Conservation (phyloP, 92 coral and sea anemone species). For the Pocillopora meandrina region DNA sequence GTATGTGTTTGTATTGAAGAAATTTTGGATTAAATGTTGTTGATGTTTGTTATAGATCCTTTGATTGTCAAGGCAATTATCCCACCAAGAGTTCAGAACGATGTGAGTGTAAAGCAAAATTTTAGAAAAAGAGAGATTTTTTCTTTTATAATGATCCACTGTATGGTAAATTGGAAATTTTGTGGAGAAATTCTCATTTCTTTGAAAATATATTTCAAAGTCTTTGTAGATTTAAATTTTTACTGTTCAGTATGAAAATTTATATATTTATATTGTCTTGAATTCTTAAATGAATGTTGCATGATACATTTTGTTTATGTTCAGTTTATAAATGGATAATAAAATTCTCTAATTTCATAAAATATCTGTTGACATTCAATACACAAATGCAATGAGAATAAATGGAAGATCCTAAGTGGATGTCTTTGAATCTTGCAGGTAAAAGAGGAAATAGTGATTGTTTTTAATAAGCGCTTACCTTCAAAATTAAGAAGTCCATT, state of each 20-base stretch:
- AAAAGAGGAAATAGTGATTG: constrained; percentile 47
- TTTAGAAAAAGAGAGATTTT: too few species aligned
- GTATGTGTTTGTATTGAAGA: too few species aligned
- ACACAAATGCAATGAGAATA: too few species aligned
- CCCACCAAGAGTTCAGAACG: constrained; percentile 58
- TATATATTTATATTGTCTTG: too few species aligned
- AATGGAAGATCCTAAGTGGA: not conserved
- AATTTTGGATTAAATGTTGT: not conserved
- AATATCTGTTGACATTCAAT: not conserved
- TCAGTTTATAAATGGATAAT: too few species aligned
- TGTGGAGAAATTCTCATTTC: too few species aligned
- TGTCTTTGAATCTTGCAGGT: constrained; percentile 20
- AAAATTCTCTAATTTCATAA: not conserved
- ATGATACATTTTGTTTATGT: too few species aligned
- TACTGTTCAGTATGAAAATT: not conserved
- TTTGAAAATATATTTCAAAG: too few species aligned
- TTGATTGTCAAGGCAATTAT: constrained; percentile 47
- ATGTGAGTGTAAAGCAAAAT: constrained; percentile 48
- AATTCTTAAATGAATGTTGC: too few species aligned
- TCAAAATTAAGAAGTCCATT: constrained; percentile 38
- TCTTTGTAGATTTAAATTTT: too few species aligned
- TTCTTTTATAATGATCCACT: not conserved
- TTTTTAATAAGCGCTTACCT: constrained; percentile 52
- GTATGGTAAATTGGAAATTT: too few species aligned
- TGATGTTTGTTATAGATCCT: constrained; percentile 4